Conservation (phyloP, 2,888 invertebrate genomes). For the Polietes domitor region DNA sequence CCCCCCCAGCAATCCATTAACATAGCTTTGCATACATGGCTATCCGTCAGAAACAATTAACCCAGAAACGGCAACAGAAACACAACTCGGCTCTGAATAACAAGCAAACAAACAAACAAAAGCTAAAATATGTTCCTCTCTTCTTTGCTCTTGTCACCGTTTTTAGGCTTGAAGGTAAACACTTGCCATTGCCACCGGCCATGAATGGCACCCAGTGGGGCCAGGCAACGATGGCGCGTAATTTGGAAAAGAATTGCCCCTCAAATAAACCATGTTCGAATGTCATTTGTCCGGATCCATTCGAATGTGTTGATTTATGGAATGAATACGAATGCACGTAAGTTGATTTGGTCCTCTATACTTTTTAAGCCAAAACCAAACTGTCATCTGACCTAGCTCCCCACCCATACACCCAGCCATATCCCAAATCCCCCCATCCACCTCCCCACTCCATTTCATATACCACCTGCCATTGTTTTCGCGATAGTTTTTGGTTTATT, state of each 20-base stretch:
- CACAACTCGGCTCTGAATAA: too few relatives aligned
- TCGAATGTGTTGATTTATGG: slow-evolving; percentile 98
- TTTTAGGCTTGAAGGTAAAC: slow-evolving; percentile 93
- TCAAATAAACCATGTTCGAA: slow-evolving; percentile 97
- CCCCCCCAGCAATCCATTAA: background rate
- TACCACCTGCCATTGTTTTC: slow-evolving; percentile 11
- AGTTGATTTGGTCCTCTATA: slow-evolving; percentile 81
- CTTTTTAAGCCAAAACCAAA: background rate
- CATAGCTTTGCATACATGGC: background rate
- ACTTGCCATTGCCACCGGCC: slow-evolving; percentile 95
- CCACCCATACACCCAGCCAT: background rate
- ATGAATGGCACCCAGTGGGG: slow-evolving; percentile 98
- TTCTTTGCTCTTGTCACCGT: background rate
- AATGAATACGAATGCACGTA: slow-evolving; percentile 99
- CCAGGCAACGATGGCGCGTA: slow-evolving; percentile 95
- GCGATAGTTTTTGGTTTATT: slow-evolving; percentile 33
- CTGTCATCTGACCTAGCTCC: background rate
- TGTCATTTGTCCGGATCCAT: slow-evolving; percentile 95
- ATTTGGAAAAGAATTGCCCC: slow-evolving; percentile 94
- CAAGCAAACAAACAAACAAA: slow-evolving; percentile 17
- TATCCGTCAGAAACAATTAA: slow-evolving; percentile 39
- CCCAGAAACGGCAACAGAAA: slow-evolving; percentile 27
- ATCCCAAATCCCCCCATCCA: background rate
- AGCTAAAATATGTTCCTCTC: slow-evolving; percentile 9
- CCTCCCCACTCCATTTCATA: slow-evolving; percentile 20